Percentiles rank a stretch among this genome's conserved stretches.
phyloP scores from a whole-genome alignment of 1,140 invertebrate species.

The Sarcophaga bullata region DNA sequence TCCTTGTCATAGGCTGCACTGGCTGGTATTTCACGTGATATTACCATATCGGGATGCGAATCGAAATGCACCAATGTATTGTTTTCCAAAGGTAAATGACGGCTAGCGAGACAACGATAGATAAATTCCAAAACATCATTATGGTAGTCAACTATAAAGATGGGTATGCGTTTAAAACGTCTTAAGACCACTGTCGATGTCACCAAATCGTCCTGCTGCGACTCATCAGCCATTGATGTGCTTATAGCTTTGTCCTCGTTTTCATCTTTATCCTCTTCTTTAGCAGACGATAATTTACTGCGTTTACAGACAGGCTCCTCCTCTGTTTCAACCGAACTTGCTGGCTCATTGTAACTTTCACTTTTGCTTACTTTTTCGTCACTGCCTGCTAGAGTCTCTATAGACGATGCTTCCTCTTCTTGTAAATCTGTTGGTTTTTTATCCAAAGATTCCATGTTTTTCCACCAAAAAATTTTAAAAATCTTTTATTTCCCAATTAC shows the following conservation, averaged over 20 bases:
- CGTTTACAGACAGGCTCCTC: constrained; percentile 26
- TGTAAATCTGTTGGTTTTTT: constrained; percentile 14
- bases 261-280: neutral
- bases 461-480: neutral
- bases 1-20: constrained; percentile 66
- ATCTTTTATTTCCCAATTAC: neutral
- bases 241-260: neutral
- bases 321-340: neutral
- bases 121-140: constrained; percentile 83
- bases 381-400: neutral
- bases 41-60: constrained; percentile 89
- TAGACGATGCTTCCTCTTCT: neutral
- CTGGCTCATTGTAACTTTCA: constrained; percentile 37
- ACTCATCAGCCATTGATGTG: neutral
- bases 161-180: constrained; percentile 67
- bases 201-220: constrained; percentile 27
- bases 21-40: constrained; percentile 70
- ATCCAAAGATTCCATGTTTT: constrained; percentile 6
- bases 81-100: constrained; percentile 79
- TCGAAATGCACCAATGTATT: constrained; percentile 87
- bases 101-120: constrained; percentile 84
- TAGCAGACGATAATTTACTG: neutral
- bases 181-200: constrained; percentile 16
- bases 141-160: constrained; percentile 81
- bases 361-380: constrained; percentile 10